These are phyloP conservation scores for Sinocyclocheilus anshuiensis DNA, from an alignment of 2,113 vertebrate genomes.

Conservation along the genomic window DNA sequence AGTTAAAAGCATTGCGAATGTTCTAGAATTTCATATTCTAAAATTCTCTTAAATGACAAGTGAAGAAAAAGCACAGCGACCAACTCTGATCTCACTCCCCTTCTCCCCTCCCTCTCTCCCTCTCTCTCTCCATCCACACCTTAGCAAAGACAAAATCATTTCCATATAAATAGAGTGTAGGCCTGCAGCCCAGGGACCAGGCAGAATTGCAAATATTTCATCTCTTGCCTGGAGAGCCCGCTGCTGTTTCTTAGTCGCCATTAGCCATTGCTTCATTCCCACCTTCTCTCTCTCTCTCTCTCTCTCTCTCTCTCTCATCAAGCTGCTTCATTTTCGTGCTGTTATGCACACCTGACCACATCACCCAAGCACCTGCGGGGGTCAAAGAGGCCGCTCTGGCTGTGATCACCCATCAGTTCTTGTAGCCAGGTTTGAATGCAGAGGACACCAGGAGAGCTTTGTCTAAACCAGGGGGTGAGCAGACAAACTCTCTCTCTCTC, in stretches of 20 bases:
- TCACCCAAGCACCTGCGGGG: conserved; percentile 48
- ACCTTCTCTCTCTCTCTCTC: not conserved
- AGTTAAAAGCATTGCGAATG: not conserved
- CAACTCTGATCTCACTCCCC: conserved; percentile 39
- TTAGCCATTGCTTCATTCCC: conserved; percentile 35
- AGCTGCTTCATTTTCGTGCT: conserved; percentile 52
- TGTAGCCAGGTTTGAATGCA: conserved; percentile 22
- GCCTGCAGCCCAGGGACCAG: conserved; percentile 73
- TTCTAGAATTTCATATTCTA: not conserved
- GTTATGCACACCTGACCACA: conserved; percentile 47
- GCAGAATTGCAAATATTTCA: conserved; percentile 83
- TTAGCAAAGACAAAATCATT: conserved; percentile 78
- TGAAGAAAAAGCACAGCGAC: not conserved
- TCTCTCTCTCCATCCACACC: conserved; percentile 46
- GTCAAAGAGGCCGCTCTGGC: conserved; percentile 49
- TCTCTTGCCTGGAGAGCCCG: conserved; percentile 68
- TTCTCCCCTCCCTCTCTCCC: conserved; percentile 38
- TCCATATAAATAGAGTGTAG: conserved; percentile 83
- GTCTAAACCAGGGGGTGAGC: conserved; percentile 39
- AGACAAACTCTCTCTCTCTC: conserved; percentile 29
- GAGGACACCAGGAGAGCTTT: conserved; percentile 5
- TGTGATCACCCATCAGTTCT: conserved; percentile 28
- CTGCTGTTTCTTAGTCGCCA: conserved; percentile 66
- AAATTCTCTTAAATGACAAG: conserved; percentile 4
- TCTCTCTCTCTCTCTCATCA: conserved; percentile 36